Base-by-base conservation (phyloP, 2,888 invertebrate species). In the Oscheius onirici region DNA sequence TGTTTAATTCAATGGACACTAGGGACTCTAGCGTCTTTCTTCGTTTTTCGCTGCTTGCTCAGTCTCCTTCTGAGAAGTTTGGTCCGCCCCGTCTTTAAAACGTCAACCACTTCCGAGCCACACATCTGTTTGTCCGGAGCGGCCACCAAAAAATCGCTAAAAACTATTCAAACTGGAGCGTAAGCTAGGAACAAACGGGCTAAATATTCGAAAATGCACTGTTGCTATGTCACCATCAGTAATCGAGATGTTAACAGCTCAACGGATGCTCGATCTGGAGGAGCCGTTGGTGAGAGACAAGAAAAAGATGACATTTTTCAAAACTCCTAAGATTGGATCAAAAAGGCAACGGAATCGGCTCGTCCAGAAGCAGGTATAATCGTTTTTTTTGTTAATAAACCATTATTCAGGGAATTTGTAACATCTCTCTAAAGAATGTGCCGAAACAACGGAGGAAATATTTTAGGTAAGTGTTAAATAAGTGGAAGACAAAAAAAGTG, bases 361-460 rank as follows among this genome's bases (percentile, higher is more conserved):
- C 6, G 84, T 87, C 24, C 85, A 87, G 69, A 87, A 87, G 74
- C 78, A 83, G 70, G 78, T 75, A 58, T 40, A 20, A 17, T 44
- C 6, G 0, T 26, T 60, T 28, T 17, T 8, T 46, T 41, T n/a
- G 43, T 15, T 34, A 34, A 40, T 2, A 54, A 15, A 54, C 15
- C 15, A 3, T 6, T 57, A 5, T 68, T 57, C 71, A 78, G 73
- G 87, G 87, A 3, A 71, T 85, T 40, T 86, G 85, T 75, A 87
- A 87, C 63, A 86, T 87, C 24, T 80, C 82, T n/a, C 73, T 87
- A 28, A 83, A 83, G 58, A 87, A 87, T 76, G 86, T 87, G 8
- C 86, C 86, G 11, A 87, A 87, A 61, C 86, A 87, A 58, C 74
- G 83, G 40, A 57, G 84, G 49, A 86, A 86, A 75, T 86, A 85